These are phyloP conservation scores for Oncorhynchus nerka DNA, from an alignment of 2,113 vertebrate genomes.

Conservation along the genomic window DNA sequence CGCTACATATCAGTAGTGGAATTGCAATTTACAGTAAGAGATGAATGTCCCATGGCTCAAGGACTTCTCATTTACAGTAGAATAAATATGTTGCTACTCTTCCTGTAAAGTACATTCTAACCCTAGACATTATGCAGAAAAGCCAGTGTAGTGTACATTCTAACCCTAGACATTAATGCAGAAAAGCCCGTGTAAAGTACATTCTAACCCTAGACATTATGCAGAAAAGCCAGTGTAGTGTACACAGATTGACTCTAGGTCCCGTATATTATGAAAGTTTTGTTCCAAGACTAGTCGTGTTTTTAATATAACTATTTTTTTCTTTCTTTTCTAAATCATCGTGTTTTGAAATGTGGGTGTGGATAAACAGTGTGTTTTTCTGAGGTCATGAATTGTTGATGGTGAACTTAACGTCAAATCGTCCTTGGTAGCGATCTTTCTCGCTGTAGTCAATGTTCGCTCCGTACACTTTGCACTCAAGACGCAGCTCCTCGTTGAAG, in stretches of 20 bases:
- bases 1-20: constrained; percentile 95
- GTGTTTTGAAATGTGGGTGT: constrained; percentile 66
- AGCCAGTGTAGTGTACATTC: too few species aligned
- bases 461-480: constrained; percentile 90
- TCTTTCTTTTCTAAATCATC: constrained; percentile 52
- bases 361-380: constrained; percentile 61
- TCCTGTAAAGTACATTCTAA: constrained; percentile 40
- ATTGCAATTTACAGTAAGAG: constrained; percentile 98
- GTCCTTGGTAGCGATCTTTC: constrained; percentile 97
- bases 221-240: too few species aligned
- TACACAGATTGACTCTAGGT: constrained; percentile 97
- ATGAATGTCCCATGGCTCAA: constrained; percentile 98
- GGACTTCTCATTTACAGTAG: constrained; percentile 98
- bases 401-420: constrained; percentile 92
- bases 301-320: constrained; percentile 56
- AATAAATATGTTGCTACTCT: constrained; percentile 99
- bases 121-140: too few species aligned
- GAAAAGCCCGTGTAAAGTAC: too few species aligned
- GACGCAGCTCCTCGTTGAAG: constrained; percentile 75
- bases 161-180: too few species aligned
- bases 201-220: too few species aligned
- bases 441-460: constrained; percentile 90
- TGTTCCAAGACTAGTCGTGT: constrained; percentile 98
- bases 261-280: constrained; percentile 97
- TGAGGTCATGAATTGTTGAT: constrained; percentile 84